Evolutionary conservation across 2,797 vertebrate species (phyloP).

Genomic region (Platyrinchus mystaceus): DNA sequence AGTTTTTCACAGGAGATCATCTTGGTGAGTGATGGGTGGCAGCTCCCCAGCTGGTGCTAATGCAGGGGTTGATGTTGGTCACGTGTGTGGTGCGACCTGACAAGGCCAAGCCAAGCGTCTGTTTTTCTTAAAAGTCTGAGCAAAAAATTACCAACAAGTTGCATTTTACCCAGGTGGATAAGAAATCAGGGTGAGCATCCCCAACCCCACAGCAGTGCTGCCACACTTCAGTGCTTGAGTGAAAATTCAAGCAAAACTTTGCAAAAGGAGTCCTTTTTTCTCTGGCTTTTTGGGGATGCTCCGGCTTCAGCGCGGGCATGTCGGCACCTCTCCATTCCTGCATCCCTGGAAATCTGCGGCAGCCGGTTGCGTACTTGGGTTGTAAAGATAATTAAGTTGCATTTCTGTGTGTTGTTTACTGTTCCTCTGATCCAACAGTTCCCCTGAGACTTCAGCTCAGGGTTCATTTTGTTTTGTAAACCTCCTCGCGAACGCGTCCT

Average conservation of each 20-base stretch:
- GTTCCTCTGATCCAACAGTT: slow-evolving; percentile 67
- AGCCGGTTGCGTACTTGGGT: accelerated
- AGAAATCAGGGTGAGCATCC: neutral
- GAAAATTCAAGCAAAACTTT: neutral
- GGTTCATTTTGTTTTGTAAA: slow-evolving; percentile 14
- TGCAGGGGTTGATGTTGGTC: accelerated
- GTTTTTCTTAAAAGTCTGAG: neutral
- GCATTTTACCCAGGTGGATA: neutral
- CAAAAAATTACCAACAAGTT: neutral
- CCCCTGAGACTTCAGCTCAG: slow-evolving; percentile 61
- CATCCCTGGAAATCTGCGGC: neutral
- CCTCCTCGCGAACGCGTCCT: slow-evolving; percentile 63
- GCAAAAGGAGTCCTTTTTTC: neutral
- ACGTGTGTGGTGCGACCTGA: accelerated
- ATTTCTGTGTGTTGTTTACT: slow-evolving; percentile 74
- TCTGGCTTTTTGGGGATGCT: neutral
- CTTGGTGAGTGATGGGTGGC: accelerated
- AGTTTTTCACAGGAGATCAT: accelerated
- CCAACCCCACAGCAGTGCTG: accelerated
- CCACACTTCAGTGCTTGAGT: accelerated
- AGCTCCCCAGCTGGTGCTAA: neutral
- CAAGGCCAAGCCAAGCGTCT: neutral
- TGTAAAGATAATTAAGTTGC: slow-evolving; percentile 70
- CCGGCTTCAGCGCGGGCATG: accelerated
- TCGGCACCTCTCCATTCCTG: accelerated